phyloP scores from a whole-genome alignment of 1,140 invertebrate genomes.

The Eulimnadia texana region DNA sequence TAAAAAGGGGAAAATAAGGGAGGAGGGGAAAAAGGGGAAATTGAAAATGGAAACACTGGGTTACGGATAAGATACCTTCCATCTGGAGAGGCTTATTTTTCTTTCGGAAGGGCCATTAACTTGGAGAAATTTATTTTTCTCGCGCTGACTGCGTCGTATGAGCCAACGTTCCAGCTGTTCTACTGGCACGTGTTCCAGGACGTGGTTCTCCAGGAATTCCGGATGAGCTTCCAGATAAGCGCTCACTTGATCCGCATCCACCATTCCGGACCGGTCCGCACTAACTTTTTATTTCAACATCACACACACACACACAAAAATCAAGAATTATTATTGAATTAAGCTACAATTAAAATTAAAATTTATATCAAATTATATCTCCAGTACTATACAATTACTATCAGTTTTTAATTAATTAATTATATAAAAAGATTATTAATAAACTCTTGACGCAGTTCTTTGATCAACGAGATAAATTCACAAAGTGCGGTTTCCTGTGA shows the following conservation, averaged over 20 bases:
- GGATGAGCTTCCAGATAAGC: conserved; percentile 36
- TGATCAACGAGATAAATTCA: too few species aligned
- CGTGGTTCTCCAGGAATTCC: conserved; percentile 39
- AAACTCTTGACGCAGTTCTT: too few species aligned
- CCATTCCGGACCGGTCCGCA: background rate
- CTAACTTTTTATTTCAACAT: background rate
- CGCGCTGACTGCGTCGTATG: conserved; percentile 35
- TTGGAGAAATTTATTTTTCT: conserved; percentile 27
- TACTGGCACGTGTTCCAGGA: conserved; percentile 38
- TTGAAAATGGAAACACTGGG: conserved; percentile 1
- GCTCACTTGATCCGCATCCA: conserved; percentile 28
- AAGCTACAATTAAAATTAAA: too few species aligned
- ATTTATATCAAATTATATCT: too few species aligned
- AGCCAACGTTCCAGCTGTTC: conserved; percentile 43
- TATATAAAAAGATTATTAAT: too few species aligned
- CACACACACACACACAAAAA: too few species aligned
- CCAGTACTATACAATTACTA: too few species aligned
- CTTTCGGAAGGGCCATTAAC: background rate
- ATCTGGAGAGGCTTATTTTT: conserved; percentile 37
- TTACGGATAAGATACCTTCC: conserved; percentile 31
- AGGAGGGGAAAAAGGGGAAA: too few species aligned
- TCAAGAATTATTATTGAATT: too few species aligned
- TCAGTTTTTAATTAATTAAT: too few species aligned
- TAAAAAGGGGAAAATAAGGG: too few species aligned
- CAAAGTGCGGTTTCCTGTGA: too few species aligned